Evolutionary conservation across 2,113 vertebrate genomes (phyloP), one percentile per base, ranked within the genome.

Genomic region (Alligator mississippiensis): DNA sequence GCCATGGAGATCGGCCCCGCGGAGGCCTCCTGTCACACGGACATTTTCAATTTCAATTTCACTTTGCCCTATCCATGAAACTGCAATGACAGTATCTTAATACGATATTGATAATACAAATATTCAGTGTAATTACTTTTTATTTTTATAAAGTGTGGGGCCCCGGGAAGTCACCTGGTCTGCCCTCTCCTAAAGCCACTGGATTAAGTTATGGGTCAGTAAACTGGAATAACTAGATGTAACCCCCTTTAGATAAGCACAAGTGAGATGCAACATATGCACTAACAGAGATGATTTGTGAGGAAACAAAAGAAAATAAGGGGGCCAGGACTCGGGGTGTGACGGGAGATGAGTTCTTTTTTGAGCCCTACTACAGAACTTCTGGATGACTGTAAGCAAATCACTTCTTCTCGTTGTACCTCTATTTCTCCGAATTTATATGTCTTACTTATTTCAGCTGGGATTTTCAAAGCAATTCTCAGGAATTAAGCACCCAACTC

Each of bases 161-260:
- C 47, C 47, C 47, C 47, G 9, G 47, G 47, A 47, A 47, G 47
- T 47, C 47, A 47, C 47, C 47, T 47, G 47, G 47, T 47, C 47
- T 47, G 47, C 47, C 47, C 47, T 47, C 47, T 8, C 47, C 47
- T 47, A 47, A 47, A 8, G 47, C 47, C 47, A 47, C 47, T 47
- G 47, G 47, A 47, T 47, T 47, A 47, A 47, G 47, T 47, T 47
- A 47, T 47, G 47, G 7, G 47, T 47, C 82, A 89, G 84, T 38
- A 81, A 89, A 83, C 90, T 91, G 90, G 78, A 93, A 89, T 91
- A 78, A 92, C 94, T 93, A 80, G 87, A 22, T 15, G 3, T 38
- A 79, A 90, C 24, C 5, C 18, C 18, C 9, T 27, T 82, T 80
- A 76, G 82, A 76, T 75, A 64, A 25, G 47, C 2, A n/a, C 78